Base-by-base conservation (phyloP, 2,797 vertebrate genomes). In the Ciconia nigra region DNA sequence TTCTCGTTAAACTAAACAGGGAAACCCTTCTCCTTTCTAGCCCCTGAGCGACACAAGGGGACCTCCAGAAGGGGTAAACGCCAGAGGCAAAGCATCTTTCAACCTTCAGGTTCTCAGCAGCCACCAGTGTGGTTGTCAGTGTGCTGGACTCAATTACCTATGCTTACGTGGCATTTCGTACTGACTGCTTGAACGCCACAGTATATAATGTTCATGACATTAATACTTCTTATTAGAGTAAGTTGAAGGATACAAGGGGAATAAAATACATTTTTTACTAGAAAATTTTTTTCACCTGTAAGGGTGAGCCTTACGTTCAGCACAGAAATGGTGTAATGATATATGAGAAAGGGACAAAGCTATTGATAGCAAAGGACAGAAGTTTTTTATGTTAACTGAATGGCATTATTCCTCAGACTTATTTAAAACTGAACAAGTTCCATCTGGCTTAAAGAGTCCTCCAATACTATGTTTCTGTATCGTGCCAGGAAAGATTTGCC, bases 21-120 rank as follows among this genome's bases (percentile, higher is more conserved):
- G 57, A 69, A 90, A 47, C 4, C 3, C 3, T 65, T 78, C 69
- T 78, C 18, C 21, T 74, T 91, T 76, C 54, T 61, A 69, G 33
- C 31, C 15, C 29, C 35, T 10, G 16, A 39, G 41, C 0, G 10
- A 65, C 18, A n/a, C 0, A 1, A 81, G 12, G 15, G 20, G 6
- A n/a, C 22, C n/a, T 72, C 29, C n/a, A 37, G n/a, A 54, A 61
- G 12, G 35, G 13, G 9, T 29, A 46, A 42, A 35, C 2, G 5
- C 3, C 4, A 2, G 39, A 29, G 12, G 6, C 8, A 58, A 62
- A 74, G 17, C 28, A 55, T 47, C 26, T 44, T 88, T 71, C 59
- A 74, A 4, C 54, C 46, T 35, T 57, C 46, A 61, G 20, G 47
- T 37, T 67, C 59, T 78, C 57, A 74, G 57, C 71, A 81, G 76